These are phyloP conservation scores for Alouatta palliata DNA, from an alignment of 2,113 vertebrate species.

Conservation along the genomic window DNA sequence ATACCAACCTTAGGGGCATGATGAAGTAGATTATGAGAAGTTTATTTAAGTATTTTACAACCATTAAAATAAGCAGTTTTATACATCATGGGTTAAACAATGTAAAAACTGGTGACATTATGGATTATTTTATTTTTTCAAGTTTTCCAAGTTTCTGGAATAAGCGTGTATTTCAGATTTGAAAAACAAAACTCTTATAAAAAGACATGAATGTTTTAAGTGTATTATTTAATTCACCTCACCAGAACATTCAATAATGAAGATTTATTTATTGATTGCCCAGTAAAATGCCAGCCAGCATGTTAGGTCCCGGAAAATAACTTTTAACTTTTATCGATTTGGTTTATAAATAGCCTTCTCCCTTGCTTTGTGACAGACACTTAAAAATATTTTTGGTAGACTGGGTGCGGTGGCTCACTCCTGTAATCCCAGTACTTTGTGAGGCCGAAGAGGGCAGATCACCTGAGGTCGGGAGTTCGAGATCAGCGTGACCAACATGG, in stretches of 20 bases:
- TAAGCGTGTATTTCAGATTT: conserved; percentile 30
- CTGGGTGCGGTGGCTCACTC: too few species aligned
- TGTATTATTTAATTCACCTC: conserved; percentile 11
- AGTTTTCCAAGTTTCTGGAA: conserved; percentile 20
- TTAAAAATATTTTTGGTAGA: not conserved
- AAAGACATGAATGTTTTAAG: conserved; percentile 15
- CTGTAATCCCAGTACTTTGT: too few species aligned
- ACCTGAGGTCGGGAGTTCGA: too few species aligned
- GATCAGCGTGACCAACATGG: too few species aligned
- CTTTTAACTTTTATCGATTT: conserved; percentile 1
- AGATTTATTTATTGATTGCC: not conserved
- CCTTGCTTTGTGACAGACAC: not conserved
- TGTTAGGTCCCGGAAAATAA: not conserved
- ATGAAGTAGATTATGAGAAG: not conserved
- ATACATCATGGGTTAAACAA: not conserved
- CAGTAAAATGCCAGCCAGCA: not conserved
- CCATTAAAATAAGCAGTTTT: conserved; percentile 23
- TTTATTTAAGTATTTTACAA: conserved; percentile 3
- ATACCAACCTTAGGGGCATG: not conserved
- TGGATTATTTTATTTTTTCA: conserved; percentile 32
- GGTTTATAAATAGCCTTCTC: conserved; percentile 33
- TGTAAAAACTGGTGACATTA: not conserved
- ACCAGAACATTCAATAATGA: not conserved
- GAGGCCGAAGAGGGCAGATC: too few species aligned
- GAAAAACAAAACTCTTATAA: not conserved